A percentile compares a stretch with the other conserved stretches of the same genome.
Evolutionary conservation across 2,888 invertebrate genomes (phyloP).

Genomic region (Stomorhina lunata): DNA sequence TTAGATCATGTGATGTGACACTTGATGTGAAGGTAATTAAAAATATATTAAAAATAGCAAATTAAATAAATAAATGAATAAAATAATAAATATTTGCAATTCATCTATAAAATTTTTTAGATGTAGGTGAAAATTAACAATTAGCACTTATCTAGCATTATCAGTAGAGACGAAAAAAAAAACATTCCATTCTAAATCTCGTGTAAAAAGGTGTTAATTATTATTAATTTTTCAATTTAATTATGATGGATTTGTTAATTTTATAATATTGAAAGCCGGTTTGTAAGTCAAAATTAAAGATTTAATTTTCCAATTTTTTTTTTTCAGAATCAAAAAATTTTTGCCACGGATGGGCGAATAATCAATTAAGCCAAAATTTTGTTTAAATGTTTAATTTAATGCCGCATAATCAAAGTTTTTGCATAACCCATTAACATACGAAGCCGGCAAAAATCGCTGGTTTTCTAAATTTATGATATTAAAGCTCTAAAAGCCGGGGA

Average conservation of each 20-base stretch:
- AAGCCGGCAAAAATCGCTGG: too few relatives aligned
- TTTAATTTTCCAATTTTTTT: too few relatives aligned
- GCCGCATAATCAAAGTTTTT: too few relatives aligned
- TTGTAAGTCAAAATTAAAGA: background rate
- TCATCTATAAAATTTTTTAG: constrained; percentile 8
- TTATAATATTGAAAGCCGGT: background rate
- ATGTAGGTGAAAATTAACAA: constrained; percentile 34
- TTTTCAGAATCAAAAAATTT: too few relatives aligned
- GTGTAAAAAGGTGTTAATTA: background rate
- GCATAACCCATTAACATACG: too few relatives aligned
- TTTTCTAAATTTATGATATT: too few relatives aligned
- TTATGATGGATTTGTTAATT: background rate
- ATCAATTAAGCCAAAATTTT: too few relatives aligned
- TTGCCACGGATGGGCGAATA: too few relatives aligned
- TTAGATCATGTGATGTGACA: constrained; percentile 41
- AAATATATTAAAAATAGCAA: background rate
- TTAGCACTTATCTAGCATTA: constrained; percentile 30
- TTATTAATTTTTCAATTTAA: background rate
- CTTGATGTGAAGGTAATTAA: constrained; percentile 14
- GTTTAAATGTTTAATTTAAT: too few relatives aligned
- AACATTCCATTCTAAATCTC: background rate
- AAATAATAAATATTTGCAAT: constrained; percentile 16
- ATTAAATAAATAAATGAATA: background rate
- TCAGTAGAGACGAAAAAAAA: constrained; percentile 1
- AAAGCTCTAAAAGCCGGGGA: too few relatives aligned